These are phyloP conservation scores for Cataglyphis altisquamis DNA, from an alignment of 2,888 invertebrate species.

Conservation along the genomic window DNA sequence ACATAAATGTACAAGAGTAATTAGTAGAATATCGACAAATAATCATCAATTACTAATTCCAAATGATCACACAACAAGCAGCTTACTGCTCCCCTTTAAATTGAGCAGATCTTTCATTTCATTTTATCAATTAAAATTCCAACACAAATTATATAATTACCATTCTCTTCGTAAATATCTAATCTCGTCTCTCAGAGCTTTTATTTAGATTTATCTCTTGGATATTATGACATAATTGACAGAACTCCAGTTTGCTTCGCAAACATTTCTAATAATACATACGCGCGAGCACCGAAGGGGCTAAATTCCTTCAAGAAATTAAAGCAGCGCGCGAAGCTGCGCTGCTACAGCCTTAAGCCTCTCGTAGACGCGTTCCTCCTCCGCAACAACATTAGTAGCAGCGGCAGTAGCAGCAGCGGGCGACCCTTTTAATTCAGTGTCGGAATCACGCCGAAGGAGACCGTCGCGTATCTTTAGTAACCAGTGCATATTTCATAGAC, in stretches of 20 bases:
- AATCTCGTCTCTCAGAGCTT: not conserved
- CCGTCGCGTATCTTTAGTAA: constrained; percentile 58
- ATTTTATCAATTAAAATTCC: not conserved
- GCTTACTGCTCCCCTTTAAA: not conserved
- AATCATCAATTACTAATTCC: not conserved
- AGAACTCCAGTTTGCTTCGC: not conserved
- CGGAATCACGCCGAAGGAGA: constrained; percentile 55
- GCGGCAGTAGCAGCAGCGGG: constrained; percentile 7
- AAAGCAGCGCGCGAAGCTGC: constrained; percentile 37
- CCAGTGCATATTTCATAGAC: constrained; percentile 69
- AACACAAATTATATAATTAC: not conserved
- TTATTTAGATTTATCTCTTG: not conserved
- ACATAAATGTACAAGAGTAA: not conserved
- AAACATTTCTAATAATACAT: constrained; percentile 9
- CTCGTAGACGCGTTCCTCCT: constrained; percentile 33
- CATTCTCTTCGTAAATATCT: not conserved
- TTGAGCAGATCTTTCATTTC: not conserved
- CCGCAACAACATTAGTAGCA: constrained; percentile 6
- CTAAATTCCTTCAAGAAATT: constrained; percentile 37
- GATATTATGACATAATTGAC: not conserved
- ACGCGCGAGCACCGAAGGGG: not conserved
- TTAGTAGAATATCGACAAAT: not conserved
- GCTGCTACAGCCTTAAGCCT: constrained; percentile 33
- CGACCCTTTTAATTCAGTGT: constrained; percentile 43
- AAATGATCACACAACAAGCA: not conserved